Evolutionary conservation across 2,888 invertebrate genomes (phyloP).

Genomic region (Scaptomyza tumidula): DNA sequence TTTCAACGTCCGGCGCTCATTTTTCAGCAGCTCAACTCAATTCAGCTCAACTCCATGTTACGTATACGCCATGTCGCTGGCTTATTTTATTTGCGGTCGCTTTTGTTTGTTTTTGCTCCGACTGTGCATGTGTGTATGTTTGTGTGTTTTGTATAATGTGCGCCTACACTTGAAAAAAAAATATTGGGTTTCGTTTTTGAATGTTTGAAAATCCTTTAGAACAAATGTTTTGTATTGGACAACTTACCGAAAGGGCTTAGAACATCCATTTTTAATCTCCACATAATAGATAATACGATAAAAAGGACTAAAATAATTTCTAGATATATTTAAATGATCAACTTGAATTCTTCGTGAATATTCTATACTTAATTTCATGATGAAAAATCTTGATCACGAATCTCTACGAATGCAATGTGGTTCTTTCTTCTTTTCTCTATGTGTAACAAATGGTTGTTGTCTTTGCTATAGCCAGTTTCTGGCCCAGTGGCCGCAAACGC

Average conservation of each 20-base stretch:
- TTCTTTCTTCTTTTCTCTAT: background rate
- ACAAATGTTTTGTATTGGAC: too few relatives aligned
- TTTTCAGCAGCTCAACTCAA: conserved; percentile 66
- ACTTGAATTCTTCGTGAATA: too few relatives aligned
- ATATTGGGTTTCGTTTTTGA: too few relatives aligned
- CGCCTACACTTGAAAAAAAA: background rate
- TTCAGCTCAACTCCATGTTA: conserved; percentile 55
- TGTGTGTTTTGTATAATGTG: conserved; percentile 1
- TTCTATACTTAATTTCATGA: too few relatives aligned
- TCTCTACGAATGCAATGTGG: too few relatives aligned
- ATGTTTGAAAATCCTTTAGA: too few relatives aligned
- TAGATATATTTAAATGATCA: too few relatives aligned
- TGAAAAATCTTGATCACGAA: too few relatives aligned
- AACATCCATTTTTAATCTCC: too few relatives aligned
- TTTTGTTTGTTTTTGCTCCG: conserved; percentile 34
- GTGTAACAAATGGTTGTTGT: conserved; percentile 42
- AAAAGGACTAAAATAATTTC: too few relatives aligned
- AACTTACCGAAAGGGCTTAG: too few relatives aligned
- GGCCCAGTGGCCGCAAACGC: conserved; percentile 42
- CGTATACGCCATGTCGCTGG: conserved; percentile 63
- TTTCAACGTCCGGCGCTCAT: conserved; percentile 63
- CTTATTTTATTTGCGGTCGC: conserved; percentile 70
- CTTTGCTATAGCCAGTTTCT: conserved; percentile 22
- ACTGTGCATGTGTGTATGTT: background rate
- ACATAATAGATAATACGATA: too few relatives aligned